Base-by-base conservation (phyloP, 2,888 invertebrate species). In the Cylloceria caligata region DNA sequence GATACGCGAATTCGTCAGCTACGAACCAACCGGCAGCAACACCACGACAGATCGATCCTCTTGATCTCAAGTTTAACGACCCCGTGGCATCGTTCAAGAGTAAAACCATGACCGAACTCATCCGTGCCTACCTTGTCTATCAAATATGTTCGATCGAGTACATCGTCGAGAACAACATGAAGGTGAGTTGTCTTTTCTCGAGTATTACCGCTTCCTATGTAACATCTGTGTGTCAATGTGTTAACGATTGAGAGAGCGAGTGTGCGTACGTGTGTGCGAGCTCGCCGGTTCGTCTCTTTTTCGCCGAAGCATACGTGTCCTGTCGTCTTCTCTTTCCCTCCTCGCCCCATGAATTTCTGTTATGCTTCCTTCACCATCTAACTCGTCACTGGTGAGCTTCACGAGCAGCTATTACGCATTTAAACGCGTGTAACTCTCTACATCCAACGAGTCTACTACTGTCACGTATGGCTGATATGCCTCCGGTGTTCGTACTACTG, bases 61-160 rank as follows among this genome's bases (percentile, higher is more conserved):
- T 98, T 87, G 98, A 98, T 93, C 95, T 97, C 85, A 94, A 95
- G 87, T 99, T 99, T 94, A 96, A 96, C 93, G 97, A 98, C 94
- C 96, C 97, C 30, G 94, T 96, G 89, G 98, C 98, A 87, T 97
- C 99, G 30, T 99, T 98, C 94, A 97, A 98, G 93, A 98, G 98
- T 94, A 99, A 99, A 94, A 98, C 97, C 88, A 98, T 97, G 87
- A 96, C 95, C 94, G 99, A 99, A 93, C 95, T 99, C 87, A 91
- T 98, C 69, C 95, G 99, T 86, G 98, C 98, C 49, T 96, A 98
- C 92, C 89, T 98, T 90, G 99, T 99, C 87, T 98, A 99, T 93
- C 96, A 97, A 92, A 94, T 99, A 92, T 99, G 99, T 93, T 96
- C 97, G 77, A 94, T 97, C 91, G 95, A 96, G 90, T 96, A 95